Evolutionary conservation across 2,113 vertebrate genomes (phyloP).

Genomic region (Corythornis cristatus): DNA sequence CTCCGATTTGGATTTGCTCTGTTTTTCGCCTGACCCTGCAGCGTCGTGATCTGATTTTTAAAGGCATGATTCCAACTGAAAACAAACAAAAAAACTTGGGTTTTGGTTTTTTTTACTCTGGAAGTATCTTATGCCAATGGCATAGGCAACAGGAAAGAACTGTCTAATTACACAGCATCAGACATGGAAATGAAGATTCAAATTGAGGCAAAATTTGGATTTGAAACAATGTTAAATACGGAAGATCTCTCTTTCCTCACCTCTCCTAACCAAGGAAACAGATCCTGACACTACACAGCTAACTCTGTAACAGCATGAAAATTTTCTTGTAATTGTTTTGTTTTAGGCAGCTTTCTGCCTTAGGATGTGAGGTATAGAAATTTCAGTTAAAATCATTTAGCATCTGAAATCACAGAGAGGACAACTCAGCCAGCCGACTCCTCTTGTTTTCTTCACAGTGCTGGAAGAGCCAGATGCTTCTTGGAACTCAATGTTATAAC

Average conservation of each 20-base stretch:
- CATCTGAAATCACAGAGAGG: not conserved
- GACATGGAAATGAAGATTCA: constrained; percentile 27
- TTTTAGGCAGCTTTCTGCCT: not conserved
- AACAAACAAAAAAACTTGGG: constrained; percentile 6
- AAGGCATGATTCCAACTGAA: constrained; percentile 98
- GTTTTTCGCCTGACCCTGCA: constrained; percentile 99
- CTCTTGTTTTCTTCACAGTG: not conserved
- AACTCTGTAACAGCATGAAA: not conserved
- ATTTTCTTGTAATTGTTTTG: not conserved
- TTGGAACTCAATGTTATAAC: not conserved
- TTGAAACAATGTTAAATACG: not conserved
- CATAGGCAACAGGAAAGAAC: constrained; percentile 55
- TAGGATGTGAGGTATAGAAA: not conserved
- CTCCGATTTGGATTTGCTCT: constrained; percentile 97
- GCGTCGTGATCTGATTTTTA: constrained; percentile 99
- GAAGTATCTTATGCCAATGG: constrained; percentile 38
- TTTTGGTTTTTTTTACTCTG: constrained; percentile 15
- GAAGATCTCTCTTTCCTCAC: not conserved
- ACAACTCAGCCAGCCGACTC: not conserved
- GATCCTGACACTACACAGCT: not conserved
- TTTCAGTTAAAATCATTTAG: not conserved
- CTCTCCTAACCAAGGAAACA: not conserved
- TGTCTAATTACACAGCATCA: constrained; percentile 39
- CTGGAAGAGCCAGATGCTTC: not conserved
- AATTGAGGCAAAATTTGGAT: not conserved